These are phyloP conservation scores for Paramormyrops hopkinsi DNA, from an alignment of 2,797 vertebrate genomes.

Conservation along the genomic window DNA sequence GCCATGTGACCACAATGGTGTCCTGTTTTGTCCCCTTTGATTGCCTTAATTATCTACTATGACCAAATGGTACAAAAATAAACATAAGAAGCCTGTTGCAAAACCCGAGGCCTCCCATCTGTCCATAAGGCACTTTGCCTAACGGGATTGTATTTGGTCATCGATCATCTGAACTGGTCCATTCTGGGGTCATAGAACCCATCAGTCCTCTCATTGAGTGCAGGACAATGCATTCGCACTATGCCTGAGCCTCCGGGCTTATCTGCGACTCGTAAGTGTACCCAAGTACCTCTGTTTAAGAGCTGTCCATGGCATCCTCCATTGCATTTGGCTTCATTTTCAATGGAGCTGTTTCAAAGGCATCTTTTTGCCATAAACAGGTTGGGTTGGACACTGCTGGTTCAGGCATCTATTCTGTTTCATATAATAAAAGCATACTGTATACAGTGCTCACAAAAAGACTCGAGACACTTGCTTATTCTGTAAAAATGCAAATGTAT, in stretches of 20 bases:
- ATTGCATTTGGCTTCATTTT: neutral
- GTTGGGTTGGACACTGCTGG: neutral
- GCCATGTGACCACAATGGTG: neutral
- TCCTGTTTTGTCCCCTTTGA: neutral
- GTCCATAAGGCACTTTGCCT: neutral
- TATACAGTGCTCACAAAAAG: neutral
- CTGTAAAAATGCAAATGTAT: neutral
- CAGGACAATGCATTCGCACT: neutral
- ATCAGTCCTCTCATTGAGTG: neutral
- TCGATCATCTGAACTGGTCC: neutral
- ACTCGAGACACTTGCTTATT: neutral
- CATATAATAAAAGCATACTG: neutral
- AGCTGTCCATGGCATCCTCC: neutral
- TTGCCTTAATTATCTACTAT: neutral
- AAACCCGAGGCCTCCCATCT: neutral
- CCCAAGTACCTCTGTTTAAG: neutral
- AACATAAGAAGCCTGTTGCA: neutral
- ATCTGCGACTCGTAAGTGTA: neutral
- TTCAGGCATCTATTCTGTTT: neutral
- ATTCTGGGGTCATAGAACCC: constrained; percentile 1
- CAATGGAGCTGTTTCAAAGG: neutral
- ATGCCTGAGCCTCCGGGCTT: neutral
- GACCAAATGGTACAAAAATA: neutral
- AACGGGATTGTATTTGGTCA: neutral
- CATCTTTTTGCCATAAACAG: neutral